Conservation (phyloP, 2,888 invertebrate genomes). For the Clunio marinus region DNA sequence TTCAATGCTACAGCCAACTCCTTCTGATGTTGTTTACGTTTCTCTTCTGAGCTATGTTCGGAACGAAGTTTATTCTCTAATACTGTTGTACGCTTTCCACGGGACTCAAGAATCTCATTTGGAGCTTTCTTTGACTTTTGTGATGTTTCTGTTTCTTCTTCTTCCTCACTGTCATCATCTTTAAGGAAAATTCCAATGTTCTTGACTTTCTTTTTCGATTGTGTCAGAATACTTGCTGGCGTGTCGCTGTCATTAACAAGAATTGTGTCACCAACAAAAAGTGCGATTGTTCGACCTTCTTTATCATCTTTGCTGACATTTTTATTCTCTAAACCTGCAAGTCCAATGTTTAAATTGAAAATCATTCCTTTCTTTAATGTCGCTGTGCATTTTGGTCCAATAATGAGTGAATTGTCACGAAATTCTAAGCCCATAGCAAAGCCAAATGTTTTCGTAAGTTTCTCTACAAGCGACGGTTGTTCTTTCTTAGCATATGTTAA, state of each 20-base stretch:
- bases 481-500: conserved; percentile 78
- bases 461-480: conserved; percentile 78
- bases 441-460: conserved; percentile 91
- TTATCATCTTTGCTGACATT: conserved; percentile 79
- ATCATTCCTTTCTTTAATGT: conserved; percentile 89
- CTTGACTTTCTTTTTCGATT: conserved; percentile 91
- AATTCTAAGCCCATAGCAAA: conserved; percentile 99
- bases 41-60: conserved; percentile 95
- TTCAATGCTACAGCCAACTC: conserved; percentile 88
- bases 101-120: conserved; percentile 52
- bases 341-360: conserved; percentile 91
- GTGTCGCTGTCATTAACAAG: conserved; percentile 86
- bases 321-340: conserved; percentile 77
- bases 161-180: conserved; percentile 80
- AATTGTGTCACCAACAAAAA: conserved; percentile 97
- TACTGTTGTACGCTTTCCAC: conserved; percentile 83
- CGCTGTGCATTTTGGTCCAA: conserved; percentile 82
- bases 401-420: conserved; percentile 86
- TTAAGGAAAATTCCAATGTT: conserved; percentile 93
- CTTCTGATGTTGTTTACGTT: conserved; percentile 93
- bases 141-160: conserved; percentile 72
- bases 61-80: conserved; percentile 89
- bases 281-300: conserved; percentile 83
- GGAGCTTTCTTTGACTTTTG: conserved; percentile 56
- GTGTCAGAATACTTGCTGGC: conserved; percentile 81